Evolutionary conservation across 2,888 invertebrate species (phyloP), one percentile per base, ranked within the genome.

Genomic region (Cerastis rubricosa): DNA sequence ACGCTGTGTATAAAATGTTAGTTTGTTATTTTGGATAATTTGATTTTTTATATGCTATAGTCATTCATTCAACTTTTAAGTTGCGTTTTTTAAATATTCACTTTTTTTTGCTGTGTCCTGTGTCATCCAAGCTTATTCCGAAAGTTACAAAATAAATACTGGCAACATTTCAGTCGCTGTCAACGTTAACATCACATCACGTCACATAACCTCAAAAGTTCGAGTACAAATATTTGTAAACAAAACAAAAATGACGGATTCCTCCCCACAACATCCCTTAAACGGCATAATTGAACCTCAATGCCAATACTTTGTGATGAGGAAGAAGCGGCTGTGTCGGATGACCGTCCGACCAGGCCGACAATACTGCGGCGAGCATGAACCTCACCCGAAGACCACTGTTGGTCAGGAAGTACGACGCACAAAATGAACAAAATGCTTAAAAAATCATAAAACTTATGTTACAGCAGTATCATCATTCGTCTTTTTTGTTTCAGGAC

Each of bases 251-350:
- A 84, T 85, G 82, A 71, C 67, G 6, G 78, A 87, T 45, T 66
- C 65, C 17, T 22, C 65, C 29, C 43, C 64, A 74, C 84, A 86
- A 74, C 63, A 59, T 47, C 22, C 70, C 29, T 1, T 64, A 51
- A 66, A 74, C 47, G 70, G 43, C 65, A 8, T 49, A 67, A 69
- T 29, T 59, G 83, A 71, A 71, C 93, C 93, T 57, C 97, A 96
- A 85, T 98, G 98, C 88, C 97, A 97, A 76, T 97, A 97, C 93
- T 98, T 97, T 91, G 98, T 98, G 0, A 89, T 96, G 54, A 96
- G 98, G 45, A 98, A 98, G 88, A 98, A 98, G 90, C 97, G 98
- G 4, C 97, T 97, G 82, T 98, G 98, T 90, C 97, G 98, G 85
- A 98, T 98, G 98, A 97, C 97, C 0, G 97, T 98, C 9, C 97